A percentile compares a stretch with the other conserved stretches of the same genome.
phyloP scores from a whole-genome alignment of 2,888 invertebrate species.

The Drosophila hamatofila region DNA sequence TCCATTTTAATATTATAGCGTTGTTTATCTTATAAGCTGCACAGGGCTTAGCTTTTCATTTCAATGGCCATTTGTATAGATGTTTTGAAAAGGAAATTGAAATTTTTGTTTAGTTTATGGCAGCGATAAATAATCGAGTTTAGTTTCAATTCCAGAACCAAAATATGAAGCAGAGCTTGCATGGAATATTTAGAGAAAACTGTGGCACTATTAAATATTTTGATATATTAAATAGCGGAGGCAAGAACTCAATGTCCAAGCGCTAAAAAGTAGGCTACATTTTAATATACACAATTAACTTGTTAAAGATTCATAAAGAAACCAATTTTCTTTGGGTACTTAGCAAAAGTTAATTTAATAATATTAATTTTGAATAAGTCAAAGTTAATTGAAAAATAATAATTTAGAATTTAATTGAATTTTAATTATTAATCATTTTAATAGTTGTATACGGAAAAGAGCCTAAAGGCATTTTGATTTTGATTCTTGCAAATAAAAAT shows the following conservation, averaged over 20 bases:
- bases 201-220: neutral
- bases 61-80: constrained; percentile 24
- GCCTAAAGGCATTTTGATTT: neutral
- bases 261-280: constrained; percentile 14
- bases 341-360: neutral
- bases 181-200: neutral
- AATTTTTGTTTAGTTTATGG: constrained; percentile 31
- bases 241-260: neutral
- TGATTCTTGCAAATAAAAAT: no score
- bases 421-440: neutral
- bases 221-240: neutral
- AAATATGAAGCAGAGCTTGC: neutral
- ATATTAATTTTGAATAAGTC: neutral
- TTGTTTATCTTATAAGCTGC: constrained; percentile 65
- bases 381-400: neutral
- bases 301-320: neutral
- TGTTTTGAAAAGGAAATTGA: constrained; percentile 46
- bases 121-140: constrained; percentile 45
- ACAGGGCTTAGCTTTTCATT: constrained; percentile 27
- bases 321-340: neutral
- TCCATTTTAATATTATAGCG: constrained; percentile 67
- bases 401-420: neutral
- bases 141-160: neutral
- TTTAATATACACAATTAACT: neutral
- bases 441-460: neutral